Conservation (phyloP, 2,888 invertebrate genomes). For the Zhengitettix transpicula region DNA sequence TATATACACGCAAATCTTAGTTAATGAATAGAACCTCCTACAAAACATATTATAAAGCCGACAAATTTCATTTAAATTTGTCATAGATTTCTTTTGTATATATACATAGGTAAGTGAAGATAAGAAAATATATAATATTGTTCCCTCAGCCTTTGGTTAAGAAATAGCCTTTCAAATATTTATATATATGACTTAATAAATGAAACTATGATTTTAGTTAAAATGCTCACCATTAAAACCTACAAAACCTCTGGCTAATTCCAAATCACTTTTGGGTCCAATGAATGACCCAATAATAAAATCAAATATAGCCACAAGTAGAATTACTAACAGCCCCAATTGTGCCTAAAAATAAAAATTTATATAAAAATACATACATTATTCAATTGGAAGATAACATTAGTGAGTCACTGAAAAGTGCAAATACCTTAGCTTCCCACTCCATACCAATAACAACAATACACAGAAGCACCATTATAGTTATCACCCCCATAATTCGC, state of each 20-base stretch:
- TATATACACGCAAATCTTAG: too few species aligned
- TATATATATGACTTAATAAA: not conserved
- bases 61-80: too few species aligned
- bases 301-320: conserved; percentile 71
- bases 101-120: not conserved
- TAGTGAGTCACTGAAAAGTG: not conserved
- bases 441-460: conserved; percentile 92
- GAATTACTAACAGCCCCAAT: conserved; percentile 63
- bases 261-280: conserved; percentile 55
- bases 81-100: not conserved
- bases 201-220: conserved; percentile 21
- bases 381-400: not conserved
- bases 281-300: conserved; percentile 76
- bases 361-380: not conserved
- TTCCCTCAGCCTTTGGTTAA: not conserved
- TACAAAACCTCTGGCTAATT: conserved; percentile 64
- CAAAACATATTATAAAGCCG: too few species aligned
- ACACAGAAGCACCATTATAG: conserved; percentile 62
- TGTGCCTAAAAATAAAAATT: conserved; percentile 46
- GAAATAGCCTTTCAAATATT: too few species aligned
- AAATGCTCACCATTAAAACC: conserved; percentile 65
- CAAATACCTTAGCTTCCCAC: conserved; percentile 79
- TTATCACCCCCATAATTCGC: conserved; percentile 63
- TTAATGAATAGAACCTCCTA: too few species aligned
- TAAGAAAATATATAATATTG: not conserved